Evolutionary conservation across 2,113 vertebrate species (phyloP).

Genomic region (Elgaria multicarinata): DNA sequence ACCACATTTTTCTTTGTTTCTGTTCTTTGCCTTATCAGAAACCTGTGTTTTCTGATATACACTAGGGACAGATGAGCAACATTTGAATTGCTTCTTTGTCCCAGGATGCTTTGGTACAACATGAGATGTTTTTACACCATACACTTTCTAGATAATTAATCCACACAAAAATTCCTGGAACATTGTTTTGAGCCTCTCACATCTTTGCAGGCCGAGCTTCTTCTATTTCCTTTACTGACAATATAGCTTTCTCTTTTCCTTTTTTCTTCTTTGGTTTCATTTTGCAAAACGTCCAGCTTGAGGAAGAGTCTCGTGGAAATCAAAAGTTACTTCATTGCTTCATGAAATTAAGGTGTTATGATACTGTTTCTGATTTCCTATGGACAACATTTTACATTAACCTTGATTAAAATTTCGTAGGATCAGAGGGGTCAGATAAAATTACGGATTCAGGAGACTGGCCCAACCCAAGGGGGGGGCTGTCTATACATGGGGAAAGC

Average conservation of each 20-base stretch:
- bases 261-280: too few species aligned
- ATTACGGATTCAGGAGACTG: not conserved
- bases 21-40: too few species aligned
- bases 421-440: not conserved
- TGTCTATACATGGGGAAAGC: too few species aligned
- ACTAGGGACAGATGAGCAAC: too few species aligned
- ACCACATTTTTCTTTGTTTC: too few species aligned
- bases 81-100: too few species aligned
- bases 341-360: too few species aligned
- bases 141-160: not conserved
- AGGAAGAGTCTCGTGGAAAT: not conserved
- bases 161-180: not conserved
- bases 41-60: too few species aligned
- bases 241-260: not conserved
- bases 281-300: not conserved
- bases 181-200: not conserved
- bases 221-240: not conserved
- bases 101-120: not conserved
- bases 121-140: not conserved
- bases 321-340: too few species aligned
- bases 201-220: not conserved
- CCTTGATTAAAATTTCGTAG: not conserved
- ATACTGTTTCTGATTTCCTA: too few species aligned
- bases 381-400: not conserved
- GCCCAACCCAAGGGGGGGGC: not conserved